Evolutionary conservation across 2,113 vertebrate species (phyloP).

Genomic region (Cercopithecus mona): DNA sequence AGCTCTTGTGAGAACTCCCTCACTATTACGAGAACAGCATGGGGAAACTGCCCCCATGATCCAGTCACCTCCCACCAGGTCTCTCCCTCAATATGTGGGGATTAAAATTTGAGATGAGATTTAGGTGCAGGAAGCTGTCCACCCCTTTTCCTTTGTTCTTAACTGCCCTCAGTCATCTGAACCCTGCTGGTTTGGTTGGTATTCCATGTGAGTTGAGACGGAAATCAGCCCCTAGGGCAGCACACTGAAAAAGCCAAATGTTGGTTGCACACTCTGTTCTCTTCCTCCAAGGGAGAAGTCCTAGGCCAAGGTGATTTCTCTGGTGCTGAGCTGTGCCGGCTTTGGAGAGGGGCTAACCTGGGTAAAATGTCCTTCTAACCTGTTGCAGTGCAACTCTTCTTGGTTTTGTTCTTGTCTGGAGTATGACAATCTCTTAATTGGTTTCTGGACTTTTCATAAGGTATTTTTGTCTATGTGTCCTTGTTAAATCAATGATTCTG

Average conservation of each 20-base stretch:
- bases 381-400: background rate
- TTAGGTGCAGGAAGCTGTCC: background rate
- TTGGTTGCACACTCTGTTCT: background rate
- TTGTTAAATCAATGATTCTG: background rate
- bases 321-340: background rate
- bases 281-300: background rate
- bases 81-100: no score
- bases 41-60: no score
- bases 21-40: no score
- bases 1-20: no score
- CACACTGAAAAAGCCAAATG: background rate
- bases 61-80: no score
- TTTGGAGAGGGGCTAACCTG: background rate
- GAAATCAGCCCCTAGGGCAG: background rate
- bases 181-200: background rate
- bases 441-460: background rate
- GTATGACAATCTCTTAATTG: background rate
- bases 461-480: background rate
- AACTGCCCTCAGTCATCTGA: accelerated
- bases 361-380: background rate
- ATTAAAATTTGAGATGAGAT: no score
- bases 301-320: background rate
- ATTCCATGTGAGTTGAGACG: background rate
- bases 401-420: background rate
- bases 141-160: background rate